Percentiles rank a stretch among this genome's conserved stretches.
phyloP scores from a whole-genome alignment of 2,888 invertebrate species.

The Trissolcus brochymenae region DNA sequence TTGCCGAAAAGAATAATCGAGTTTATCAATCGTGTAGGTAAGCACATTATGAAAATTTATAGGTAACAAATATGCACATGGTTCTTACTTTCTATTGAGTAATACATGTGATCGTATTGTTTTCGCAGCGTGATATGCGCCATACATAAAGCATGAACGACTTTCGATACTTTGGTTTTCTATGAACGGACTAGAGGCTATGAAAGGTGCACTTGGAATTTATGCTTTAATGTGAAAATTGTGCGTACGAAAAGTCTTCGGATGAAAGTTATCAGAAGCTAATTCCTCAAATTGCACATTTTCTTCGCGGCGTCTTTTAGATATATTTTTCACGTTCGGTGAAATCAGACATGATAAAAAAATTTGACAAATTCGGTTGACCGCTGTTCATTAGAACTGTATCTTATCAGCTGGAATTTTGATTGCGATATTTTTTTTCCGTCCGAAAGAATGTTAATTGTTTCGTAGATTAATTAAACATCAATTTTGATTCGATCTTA shows the following conservation, averaged over 20 bases:
- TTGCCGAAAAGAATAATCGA: neutral
- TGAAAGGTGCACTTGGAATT: conserved; percentile 20
- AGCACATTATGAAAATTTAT: conserved; percentile 33
- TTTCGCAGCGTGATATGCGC: conserved; percentile 53
- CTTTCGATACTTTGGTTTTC: conserved; percentile 64
- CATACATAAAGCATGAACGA: conserved; percentile 67
- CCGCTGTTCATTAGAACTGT: too few species aligned
- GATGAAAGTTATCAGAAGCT: conserved; percentile 20
- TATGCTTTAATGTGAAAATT: conserved; percentile 38
- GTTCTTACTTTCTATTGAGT: conserved; percentile 65
- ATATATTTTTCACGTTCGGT: too few species aligned
- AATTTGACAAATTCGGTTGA: too few species aligned
- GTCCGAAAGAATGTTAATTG: too few species aligned
- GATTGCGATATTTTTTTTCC: neutral
- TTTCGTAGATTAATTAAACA: too few species aligned
- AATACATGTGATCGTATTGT: conserved; percentile 64
- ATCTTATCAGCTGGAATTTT: too few species aligned
- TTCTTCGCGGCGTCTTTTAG: conserved; percentile 1
- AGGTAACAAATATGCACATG: conserved; percentile 29
- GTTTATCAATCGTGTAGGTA: neutral
- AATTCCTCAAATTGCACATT: conserved; percentile 1
- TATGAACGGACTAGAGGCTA: conserved; percentile 47
- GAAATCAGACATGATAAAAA: too few species aligned
- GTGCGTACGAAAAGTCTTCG: conserved; percentile 3
- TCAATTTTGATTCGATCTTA: too few species aligned